Base-by-base conservation (phyloP, 2,888 invertebrate species). In the Esperia sulphurella region DNA sequence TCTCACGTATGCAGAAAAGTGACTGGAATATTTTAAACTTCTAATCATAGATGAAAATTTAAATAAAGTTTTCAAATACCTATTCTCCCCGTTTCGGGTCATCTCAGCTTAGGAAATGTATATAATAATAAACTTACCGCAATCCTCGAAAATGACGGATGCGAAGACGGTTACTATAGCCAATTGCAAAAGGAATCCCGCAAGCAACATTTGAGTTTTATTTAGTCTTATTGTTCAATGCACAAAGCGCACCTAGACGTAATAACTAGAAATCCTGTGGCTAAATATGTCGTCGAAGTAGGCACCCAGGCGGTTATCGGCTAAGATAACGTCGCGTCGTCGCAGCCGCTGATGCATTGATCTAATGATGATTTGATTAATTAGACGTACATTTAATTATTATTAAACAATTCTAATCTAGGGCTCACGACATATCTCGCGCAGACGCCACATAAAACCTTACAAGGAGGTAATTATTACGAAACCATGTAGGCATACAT, bases 61-160 rank as follows among this genome's bases (percentile, higher is more conserved):
- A 21, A 21, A 21, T 21, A 21, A 21, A 21, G 21, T 21, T 21
- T 21, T 21, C 2, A 21, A 21, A 21, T n/a, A n/a, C n/a, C n/a
- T n/a, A n/a, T 21, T 21, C 21, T 21, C 2, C 21, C 21, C 21
- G 21, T 21, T 3, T 5, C 21, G 21, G 21, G 5, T 21, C 2
- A 21, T 21, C 21, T 21, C 21, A 21, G 5, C 21, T 21, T 21
- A 21, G 2, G 5, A 2, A 5, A 21, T 5, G 21, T 21, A 5
- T 21, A 21, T 2, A 21, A 21, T 37, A 12, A 37, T 12, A 1
- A 37, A 66, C 82, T 79, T 64, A 85, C 85, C 85, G 54, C 85
- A 85, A 55, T 84, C 84, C 68, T 79, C 73, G 54, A 84, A 85
- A 38, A 77, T 59, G 33, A 84, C 81, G 46, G 73, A 71, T 38